These are phyloP conservation scores for Sardina pilchardus DNA, from an alignment of 2,113 vertebrate species.

Conservation along the genomic window DNA sequence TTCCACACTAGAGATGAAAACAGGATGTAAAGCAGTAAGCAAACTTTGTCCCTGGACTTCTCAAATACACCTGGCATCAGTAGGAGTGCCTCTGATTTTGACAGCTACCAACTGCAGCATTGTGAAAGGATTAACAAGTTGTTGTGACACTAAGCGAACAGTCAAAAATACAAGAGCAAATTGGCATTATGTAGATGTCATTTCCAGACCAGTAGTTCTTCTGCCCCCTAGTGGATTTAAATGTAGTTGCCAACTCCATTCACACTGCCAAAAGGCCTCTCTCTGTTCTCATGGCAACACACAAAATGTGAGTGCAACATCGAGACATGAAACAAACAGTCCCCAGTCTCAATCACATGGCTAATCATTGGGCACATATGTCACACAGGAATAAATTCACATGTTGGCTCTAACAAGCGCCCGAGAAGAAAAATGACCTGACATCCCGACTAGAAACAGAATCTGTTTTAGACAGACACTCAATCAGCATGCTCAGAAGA, in stretches of 20 bases:
- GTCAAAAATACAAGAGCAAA: constrained; percentile 12
- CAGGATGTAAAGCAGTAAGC: not conserved
- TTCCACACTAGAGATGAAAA: constrained; percentile 84
- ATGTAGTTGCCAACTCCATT: not conserved
- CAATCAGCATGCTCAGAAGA: not conserved
- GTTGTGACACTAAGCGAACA: not conserved
- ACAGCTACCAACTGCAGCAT: not conserved
- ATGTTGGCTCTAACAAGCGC: not conserved
- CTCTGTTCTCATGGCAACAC: constrained; percentile 12
- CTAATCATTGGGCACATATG: not conserved
- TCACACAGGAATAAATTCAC: not conserved
- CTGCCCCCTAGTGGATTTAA: not conserved
- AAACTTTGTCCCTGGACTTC: not conserved
- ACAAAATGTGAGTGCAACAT: not conserved
- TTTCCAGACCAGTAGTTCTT: not conserved
- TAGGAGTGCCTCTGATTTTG: not conserved
- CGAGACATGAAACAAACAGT: constrained; percentile 9
- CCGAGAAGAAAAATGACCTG: not conserved
- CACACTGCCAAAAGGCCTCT: not conserved
- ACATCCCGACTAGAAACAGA: not conserved
- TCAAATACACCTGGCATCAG: not conserved
- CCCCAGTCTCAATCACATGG: not conserved
- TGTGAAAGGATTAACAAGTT: constrained; percentile 14
- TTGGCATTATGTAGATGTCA: constrained; percentile 1
- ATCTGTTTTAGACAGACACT: not conserved